A percentile compares a stretch with the other conserved stretches of the same genome.
Evolutionary conservation across 2,797 vertebrate species (phyloP).

Genomic region (Leuciscus waleckii): DNA sequence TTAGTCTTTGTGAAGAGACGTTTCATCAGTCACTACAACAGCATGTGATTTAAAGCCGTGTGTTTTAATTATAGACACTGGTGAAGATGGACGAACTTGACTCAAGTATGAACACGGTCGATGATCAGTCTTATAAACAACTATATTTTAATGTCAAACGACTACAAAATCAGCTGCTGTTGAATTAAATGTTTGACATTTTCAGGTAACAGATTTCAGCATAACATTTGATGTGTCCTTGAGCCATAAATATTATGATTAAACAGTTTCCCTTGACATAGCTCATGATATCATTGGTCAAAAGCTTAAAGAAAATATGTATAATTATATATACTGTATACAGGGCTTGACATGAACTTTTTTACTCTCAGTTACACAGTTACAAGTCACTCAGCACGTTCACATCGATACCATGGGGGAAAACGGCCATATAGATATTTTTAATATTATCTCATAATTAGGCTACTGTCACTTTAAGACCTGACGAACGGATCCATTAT

Average conservation of each 20-base stretch:
- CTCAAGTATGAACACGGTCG: background rate
- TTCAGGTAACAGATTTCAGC: background rate
- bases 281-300: background rate
- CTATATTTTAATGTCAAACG: slow-evolving; percentile 11
- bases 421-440: no score
- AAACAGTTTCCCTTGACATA: background rate
- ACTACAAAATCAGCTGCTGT: slow-evolving; percentile 7
- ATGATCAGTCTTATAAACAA: slow-evolving; percentile 25
- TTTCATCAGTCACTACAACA: slow-evolving; percentile 4
- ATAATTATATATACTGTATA: background rate
- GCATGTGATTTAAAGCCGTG: background rate
- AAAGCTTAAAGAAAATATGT: background rate
- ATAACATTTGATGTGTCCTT: background rate
- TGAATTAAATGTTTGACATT: background rate
- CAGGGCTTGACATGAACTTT: no score
- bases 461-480: no score
- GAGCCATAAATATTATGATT: background rate
- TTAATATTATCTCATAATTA: no score
- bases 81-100: background rate
- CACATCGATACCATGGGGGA: no score
- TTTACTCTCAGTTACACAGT: no score
- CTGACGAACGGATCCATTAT: no score
- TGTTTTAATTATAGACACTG: background rate
- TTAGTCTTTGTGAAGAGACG: slow-evolving; percentile 2
- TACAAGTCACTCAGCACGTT: no score